A percentile compares a stretch with the other conserved stretches of the same genome.
These are phyloP conservation scores for Trissolcus brochymenae DNA, from an alignment of 2,888 invertebrate genomes.

Conservation along the genomic window DNA sequence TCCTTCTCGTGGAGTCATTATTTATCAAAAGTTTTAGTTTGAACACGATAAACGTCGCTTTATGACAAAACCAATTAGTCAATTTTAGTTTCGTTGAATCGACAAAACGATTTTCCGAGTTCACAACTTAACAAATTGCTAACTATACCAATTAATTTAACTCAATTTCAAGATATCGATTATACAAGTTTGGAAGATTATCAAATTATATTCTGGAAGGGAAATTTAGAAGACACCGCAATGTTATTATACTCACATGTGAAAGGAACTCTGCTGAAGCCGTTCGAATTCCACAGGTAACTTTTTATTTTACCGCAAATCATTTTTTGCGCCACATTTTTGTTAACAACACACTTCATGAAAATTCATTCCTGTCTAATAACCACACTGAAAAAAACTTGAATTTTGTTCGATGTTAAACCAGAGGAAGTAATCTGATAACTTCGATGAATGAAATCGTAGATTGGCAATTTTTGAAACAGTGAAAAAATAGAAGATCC, in stretches of 20 bases:
- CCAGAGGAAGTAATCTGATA: too few relatives aligned
- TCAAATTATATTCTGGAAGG: slow-evolving; percentile 88
- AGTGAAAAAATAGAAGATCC: too few relatives aligned
- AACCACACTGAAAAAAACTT: neutral
- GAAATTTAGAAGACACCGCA: slow-evolving; percentile 85
- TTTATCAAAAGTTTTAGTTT: neutral
- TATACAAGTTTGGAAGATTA: slow-evolving; percentile 84
- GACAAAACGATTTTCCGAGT: neutral
- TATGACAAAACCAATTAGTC: neutral
- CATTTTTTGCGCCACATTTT: neutral
- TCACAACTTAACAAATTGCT: slow-evolving; percentile 6
- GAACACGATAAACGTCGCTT: neutral
- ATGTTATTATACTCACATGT: slow-evolving; percentile 83
- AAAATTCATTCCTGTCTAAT: neutral
- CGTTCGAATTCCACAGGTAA: slow-evolving; percentile 80
- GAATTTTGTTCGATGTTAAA: too few relatives aligned
- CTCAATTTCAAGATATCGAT: slow-evolving; percentile 80
- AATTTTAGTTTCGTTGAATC: slow-evolving; percentile 9
- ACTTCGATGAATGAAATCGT: too few relatives aligned
- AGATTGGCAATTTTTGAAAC: too few relatives aligned
- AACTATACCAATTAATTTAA: slow-evolving; percentile 21
- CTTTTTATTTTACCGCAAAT: neutral
- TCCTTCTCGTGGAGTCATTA: too few relatives aligned
- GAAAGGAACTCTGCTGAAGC: slow-evolving; percentile 78
- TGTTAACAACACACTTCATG: too few relatives aligned